Base-by-base conservation (phyloP, 2,888 invertebrate genomes). In the Apamea monoglypha region DNA sequence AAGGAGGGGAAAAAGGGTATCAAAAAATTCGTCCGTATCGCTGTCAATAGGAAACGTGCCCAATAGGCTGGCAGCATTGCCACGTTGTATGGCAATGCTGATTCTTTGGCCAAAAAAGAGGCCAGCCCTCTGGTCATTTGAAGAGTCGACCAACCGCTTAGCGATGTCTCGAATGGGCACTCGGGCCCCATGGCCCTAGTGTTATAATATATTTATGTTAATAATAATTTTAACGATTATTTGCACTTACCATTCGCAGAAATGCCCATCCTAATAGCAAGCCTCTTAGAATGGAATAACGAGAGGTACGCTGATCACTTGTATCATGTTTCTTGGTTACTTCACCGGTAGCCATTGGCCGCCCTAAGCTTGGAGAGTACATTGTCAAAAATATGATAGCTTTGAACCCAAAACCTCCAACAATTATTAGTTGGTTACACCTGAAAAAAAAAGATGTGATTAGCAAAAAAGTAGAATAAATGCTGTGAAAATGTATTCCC, bases 201-300 rank as follows among this genome's bases (percentile, higher is more conserved):
- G 40, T 40, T 40, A 40, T 40, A 36, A n/a, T n/a, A n/a, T n/a
- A n/a, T n/a, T n/a, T 36, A 36, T 40, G 18, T 40, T 44, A 40
- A 10, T 64, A 47, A 32, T n/a, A 4, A 29, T 44, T 53, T 18
- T 18, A 18, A 40, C 16, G 10, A 29, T 44, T 25, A 8, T 47
- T 53, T 53, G n/a, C 1, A 69, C 80, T 80, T 66, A 80, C 80
- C 82, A 80, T 50, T 66, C 82, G 47, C 8, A 66, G 7, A 16
- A 36, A 47, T 8, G 56, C 78, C 78, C 78, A 78, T 47, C 36
- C 0, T 40, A 78, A 1, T 77, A 77, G 25, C 25, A 21, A 21
- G n/a, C 18, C 12, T 59, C 71, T 71, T n/a, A 71, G 14, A 59
- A 21, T 14, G 40, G 10, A 12, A n/a, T 0, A 7, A 59, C 7